Evolutionary conservation across 2,888 invertebrate species (phyloP), one percentile per base, ranked within the genome.

Genomic region (Amphipyra tragopoginis): DNA sequence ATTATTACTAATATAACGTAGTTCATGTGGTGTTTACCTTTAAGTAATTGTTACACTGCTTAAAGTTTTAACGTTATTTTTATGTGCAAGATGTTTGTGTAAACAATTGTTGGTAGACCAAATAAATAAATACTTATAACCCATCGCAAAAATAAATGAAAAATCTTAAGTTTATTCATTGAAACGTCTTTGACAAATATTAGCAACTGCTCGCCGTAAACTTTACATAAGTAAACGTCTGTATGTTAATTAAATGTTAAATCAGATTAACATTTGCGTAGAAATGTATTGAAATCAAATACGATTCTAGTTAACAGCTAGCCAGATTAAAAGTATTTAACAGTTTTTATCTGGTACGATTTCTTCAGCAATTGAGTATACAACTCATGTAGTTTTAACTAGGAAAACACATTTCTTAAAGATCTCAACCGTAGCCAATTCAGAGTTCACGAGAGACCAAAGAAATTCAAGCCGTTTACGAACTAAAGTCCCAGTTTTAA

Each of bases 401-500:
- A 60, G 40, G 40, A 60, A 68, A 72, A 52, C 55, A 57, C 50
- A 72, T 71, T 71, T 64, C 69, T 65, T 73, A 72, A 78, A 80
- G 65, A 76, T 76, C 70, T 80, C 70, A 73, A 79, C 79, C 67
- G 75, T 75, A 82, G 78, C 83, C 86, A 88, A 86, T 87, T 85
- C 83, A 81, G 73, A 82, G 85, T 86, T 85, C 77, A 73, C 78
- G 63, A 72, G 81, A 79, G 81, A 85, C 81, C 69, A 82, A 84
- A 86, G 85, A 86, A 85, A 83, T 85, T 82, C 79, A 76, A 81
- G 75, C 79, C 79, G 82, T 86, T 87, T 86, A 84, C 82, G 56
- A 79, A 83, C 77, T 79, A 77, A 82, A 86, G 84, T 83, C 83
- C 72, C 81, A 88, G 86, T 88, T 89, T 88, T 84, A 89, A 86